Evolutionary conservation across 2,888 invertebrate genomes (phyloP).

Genomic region (Linnaemya vulpina): DNA sequence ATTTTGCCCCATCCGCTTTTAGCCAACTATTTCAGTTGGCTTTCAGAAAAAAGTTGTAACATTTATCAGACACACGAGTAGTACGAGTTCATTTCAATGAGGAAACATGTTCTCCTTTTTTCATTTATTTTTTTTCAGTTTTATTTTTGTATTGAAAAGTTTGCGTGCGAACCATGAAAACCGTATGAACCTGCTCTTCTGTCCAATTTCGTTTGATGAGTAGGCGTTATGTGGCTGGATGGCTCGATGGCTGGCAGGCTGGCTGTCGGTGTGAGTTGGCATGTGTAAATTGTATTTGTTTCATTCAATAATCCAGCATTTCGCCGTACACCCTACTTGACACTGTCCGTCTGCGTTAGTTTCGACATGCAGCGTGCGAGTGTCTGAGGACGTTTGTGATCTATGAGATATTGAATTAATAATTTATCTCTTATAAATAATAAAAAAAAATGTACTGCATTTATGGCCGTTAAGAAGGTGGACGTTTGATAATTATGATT

Average conservation of each 20-base stretch:
- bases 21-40: constrained; percentile 32
- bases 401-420: constrained; percentile 56
- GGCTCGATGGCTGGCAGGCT: not conserved
- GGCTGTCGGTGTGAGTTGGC: not conserved
- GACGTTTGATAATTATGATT: constrained; percentile 57
- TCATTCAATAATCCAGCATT: constrained; percentile 45
- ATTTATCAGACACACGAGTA: constrained; percentile 22
- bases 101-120: not conserved
- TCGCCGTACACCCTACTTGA: constrained; percentile 51
- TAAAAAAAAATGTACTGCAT: constrained; percentile 20
- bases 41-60: not conserved
- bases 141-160: constrained; percentile 31
- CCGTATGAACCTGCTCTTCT: constrained; percentile 64
- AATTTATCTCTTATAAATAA: constrained; percentile 58
- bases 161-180: constrained; percentile 40
- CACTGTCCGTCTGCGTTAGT: constrained; percentile 35
- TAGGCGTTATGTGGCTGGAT: constrained; percentile 62
- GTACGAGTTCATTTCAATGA: not conserved
- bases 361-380: not conserved
- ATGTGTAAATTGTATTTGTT: constrained; percentile 67
- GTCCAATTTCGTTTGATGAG: constrained; percentile 68
- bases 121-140: too few relatives aligned
- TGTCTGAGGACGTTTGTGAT: constrained; percentile 35
- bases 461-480: constrained; percentile 31
- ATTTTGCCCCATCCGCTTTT: constrained; percentile 26